Conservation (phyloP, 2,888 invertebrate genomes). For the Athalia rosae region DNA sequence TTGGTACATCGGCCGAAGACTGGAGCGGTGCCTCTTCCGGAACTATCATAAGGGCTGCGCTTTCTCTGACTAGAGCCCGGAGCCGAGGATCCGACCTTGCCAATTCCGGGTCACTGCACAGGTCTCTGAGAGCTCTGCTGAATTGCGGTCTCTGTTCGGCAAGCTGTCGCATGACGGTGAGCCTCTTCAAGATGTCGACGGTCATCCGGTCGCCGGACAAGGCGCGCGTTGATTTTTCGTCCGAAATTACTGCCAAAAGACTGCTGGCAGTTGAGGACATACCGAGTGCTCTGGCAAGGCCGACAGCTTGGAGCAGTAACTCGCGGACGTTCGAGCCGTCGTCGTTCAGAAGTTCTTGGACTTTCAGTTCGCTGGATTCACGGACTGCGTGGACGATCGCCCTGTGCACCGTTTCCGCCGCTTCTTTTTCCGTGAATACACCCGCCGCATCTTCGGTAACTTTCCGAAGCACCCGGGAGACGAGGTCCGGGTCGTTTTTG, state of each 20-base stretch:
- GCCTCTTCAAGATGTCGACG: constrained; percentile 81
- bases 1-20: constrained; percentile 83
- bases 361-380: constrained; percentile 78
- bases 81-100: constrained; percentile 83
- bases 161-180: constrained; percentile 83
- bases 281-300: constrained; percentile 82
- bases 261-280: constrained; percentile 79
- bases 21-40: constrained; percentile 78
- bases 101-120: constrained; percentile 81
- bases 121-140: constrained; percentile 78
- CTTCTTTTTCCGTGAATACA: constrained; percentile 80
- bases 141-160: constrained; percentile 81
- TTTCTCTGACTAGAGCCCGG: constrained; percentile 83
- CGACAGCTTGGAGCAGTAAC: constrained; percentile 80
- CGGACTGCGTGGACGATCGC: constrained; percentile 81
- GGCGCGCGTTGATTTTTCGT: constrained; percentile 77
- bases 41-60: constrained; percentile 82
- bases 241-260: constrained; percentile 75
- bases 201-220: constrained; percentile 78
- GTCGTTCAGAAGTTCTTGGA: constrained; percentile 76
- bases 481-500: constrained; percentile 77
- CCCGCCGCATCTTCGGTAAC: constrained; percentile 79
- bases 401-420: constrained; percentile 80
- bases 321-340: constrained; percentile 72
- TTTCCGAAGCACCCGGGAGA: constrained; percentile 78